Conservation (phyloP, 2,797 vertebrate species). For the Lacerta viridis region DNA sequence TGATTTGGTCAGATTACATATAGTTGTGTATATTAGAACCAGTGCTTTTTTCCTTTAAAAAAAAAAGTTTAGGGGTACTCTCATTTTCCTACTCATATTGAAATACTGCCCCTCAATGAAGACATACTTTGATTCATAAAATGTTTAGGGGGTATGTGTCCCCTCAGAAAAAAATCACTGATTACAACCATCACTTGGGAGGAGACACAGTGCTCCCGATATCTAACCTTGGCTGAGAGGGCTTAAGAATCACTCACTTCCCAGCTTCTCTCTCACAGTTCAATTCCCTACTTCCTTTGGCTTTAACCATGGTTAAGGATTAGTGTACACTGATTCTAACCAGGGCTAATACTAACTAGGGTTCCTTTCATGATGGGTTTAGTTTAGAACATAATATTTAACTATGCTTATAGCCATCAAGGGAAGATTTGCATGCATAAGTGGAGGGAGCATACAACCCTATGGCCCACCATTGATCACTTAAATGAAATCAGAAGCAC, state of each 20-base stretch:
- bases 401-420: not conserved
- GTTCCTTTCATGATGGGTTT: too few relatives aligned
- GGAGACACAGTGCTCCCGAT: not conserved
- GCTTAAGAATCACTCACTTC: not conserved
- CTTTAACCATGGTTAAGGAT: not conserved
- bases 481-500: not conserved
- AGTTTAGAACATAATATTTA: not conserved
- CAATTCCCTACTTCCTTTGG: not conserved
- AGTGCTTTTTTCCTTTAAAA: fast-evolving
- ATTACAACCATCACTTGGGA: not conserved
- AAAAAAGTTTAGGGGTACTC: too few relatives aligned
- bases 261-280: not conserved
- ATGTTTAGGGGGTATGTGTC: too few relatives aligned
- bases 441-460: not conserved
- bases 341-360: not conserved
- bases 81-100: too few relatives aligned
- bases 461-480: not conserved
- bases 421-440: not conserved
- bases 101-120: too few relatives aligned
- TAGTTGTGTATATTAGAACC: not conserved
- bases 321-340: not conserved
- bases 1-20: not conserved
- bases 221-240: not conserved
- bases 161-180: too few relatives aligned
- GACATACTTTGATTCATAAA: too few relatives aligned